Evolutionary conservation across 2,888 invertebrate species (phyloP).

Genomic region (Gandaritis pyraliata): DNA sequence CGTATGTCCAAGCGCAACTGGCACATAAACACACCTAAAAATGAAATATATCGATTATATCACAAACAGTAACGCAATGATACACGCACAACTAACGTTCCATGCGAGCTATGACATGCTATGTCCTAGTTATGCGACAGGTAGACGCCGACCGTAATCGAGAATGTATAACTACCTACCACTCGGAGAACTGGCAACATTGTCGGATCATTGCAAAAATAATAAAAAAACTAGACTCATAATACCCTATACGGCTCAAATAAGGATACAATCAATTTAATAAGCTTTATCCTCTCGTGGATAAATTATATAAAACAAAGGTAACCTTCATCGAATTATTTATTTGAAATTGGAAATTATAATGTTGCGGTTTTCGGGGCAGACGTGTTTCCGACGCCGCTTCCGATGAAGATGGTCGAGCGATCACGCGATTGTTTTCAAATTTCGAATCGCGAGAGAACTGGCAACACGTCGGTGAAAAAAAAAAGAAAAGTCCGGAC

Average conservation of each 20-base stretch:
- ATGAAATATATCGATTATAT: conserved; percentile 70
- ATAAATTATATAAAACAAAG: conserved; percentile 59
- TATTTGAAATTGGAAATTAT: conserved; percentile 81
- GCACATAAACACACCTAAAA: conserved; percentile 51
- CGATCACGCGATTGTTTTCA: conserved; percentile 72
- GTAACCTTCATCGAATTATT: conserved; percentile 72
- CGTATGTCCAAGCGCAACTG: conserved; percentile 38
- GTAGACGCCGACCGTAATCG: conserved; percentile 66
- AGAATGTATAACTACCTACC: conserved; percentile 58
- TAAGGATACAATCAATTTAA: conserved; percentile 55
- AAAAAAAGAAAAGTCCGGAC: conserved; percentile 52
- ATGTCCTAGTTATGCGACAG: conserved; percentile 80
- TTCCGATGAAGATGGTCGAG: conserved; percentile 69
- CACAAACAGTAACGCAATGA: conserved; percentile 75
- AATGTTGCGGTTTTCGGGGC: conserved; percentile 76
- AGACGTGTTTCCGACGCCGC: conserved; percentile 81
- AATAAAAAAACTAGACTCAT: conserved; percentile 41
- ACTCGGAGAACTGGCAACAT: conserved; percentile 55
- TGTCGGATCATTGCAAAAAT: conserved; percentile 56
- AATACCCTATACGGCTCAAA: conserved; percentile 48
- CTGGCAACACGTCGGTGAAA: conserved; percentile 44
- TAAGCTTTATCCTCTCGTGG: conserved; percentile 56
- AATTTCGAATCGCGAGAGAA: conserved; percentile 54
- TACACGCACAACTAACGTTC: conserved; percentile 67
- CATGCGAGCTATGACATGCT: conserved; percentile 74